Evolutionary conservation across 2,797 vertebrate species (phyloP), one percentile per base, ranked within the genome.

Genomic region (Champsocephalus esox): DNA sequence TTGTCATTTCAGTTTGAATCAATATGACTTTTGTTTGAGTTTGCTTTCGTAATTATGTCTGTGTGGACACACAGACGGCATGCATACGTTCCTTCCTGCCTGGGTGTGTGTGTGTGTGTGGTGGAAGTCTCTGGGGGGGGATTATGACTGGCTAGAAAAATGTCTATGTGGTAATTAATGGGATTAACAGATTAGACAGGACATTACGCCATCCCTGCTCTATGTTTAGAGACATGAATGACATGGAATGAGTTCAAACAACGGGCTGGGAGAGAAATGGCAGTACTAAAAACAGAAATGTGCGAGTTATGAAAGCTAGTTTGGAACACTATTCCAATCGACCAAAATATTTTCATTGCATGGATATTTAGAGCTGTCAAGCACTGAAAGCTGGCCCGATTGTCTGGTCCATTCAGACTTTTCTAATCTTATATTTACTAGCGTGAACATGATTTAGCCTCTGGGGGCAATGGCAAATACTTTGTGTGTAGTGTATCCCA

Each of bases 101-200:
- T 82, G 64, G 73, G 63, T 54, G 58, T 78, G 61, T 62, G n/a
- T 34, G 34, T 38, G 34, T 38, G 34, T 38, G 34, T 38, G 34
- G 72, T 73, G 56, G 17, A 45, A 9, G 59, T 80, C 80, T 84
- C 73, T 8, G 3, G 21, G 48, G 75, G 77, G 19, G 73, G 80
- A 87, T 90, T 87, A 89, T 71, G 14, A 51, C 66, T 65, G 69
- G 59, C 57, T 60, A 67, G 82, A 87, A 87, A 81, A 90, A 89
- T 83, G 77, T 71, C 70, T 80, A 70, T 82, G 84, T 73, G 70
- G 86, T 91, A 89, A 92, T 90, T 89, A 91, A 88, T 85, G 73
- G 85, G 88, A 91, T 92, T 91, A 88, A 69, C 76, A 87, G 87
- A 91, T 90, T 89, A 87, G 68, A 87, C 38, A 38, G 60, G 62